These are phyloP conservation scores for Tupaia tana DNA, from an alignment of 2,113 vertebrate species.

Conservation along the genomic window DNA sequence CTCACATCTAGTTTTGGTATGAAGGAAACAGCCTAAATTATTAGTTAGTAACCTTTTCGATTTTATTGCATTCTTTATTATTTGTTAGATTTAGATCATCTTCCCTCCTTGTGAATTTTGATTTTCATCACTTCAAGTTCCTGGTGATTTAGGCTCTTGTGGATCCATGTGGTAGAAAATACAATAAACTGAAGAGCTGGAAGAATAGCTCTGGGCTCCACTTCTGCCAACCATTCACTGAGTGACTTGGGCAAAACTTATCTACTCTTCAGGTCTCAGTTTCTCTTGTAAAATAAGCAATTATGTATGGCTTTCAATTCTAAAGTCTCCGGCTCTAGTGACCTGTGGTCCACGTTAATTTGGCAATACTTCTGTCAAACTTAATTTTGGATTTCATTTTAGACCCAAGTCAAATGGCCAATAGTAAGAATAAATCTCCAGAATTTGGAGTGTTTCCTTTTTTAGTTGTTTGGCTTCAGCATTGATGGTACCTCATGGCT, in stretches of 20 bases:
- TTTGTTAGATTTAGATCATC: not conserved
- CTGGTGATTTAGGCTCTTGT: not conserved
- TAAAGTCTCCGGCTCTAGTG: not conserved
- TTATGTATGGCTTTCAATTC: not conserved
- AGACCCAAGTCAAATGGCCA: not conserved
- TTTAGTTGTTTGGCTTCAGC: not conserved
- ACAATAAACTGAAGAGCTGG: not conserved
- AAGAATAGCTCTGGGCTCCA: not conserved
- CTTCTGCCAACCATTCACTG: not conserved
- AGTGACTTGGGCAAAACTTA: not conserved
- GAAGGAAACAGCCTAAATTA: not conserved
- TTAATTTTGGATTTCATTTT: constrained; percentile 51
- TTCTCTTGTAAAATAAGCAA: not conserved
- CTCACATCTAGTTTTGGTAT: not conserved
- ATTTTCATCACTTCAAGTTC: not conserved
- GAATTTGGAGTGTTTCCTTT: not conserved
- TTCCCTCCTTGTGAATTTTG: not conserved
- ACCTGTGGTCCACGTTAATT: not conserved
- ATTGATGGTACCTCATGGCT: not conserved
- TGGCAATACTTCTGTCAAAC: constrained; percentile 26
- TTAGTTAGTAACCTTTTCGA: not conserved
- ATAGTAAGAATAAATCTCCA: not conserved
- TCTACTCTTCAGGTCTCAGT: not conserved
- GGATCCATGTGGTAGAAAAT: not conserved
- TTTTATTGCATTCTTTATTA: not conserved